Conservation (phyloP, 2,888 invertebrate genomes). For the Drosophila macrothrix region DNA sequence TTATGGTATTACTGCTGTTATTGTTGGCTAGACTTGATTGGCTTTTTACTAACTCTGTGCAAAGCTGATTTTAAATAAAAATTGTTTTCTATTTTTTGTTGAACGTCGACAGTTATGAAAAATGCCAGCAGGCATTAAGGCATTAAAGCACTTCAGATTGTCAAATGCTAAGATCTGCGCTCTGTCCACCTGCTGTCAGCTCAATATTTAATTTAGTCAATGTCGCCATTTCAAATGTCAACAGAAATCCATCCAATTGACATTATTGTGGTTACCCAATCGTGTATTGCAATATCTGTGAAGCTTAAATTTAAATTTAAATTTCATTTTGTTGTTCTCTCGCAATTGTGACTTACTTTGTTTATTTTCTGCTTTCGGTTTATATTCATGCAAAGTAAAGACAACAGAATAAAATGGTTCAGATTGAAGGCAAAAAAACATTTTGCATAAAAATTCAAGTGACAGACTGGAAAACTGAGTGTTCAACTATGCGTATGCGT, state of each 20-base stretch:
- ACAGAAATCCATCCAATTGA: constrained; percentile 20
- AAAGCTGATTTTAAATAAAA: constrained; percentile 59
- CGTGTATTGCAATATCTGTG: constrained; percentile 3
- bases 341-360: constrained; percentile 2
- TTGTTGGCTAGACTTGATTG: constrained; percentile 62
- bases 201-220: constrained; percentile 34
- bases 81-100: constrained; percentile 24
- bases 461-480: background rate
- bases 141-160: constrained; percentile 23
- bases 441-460: constrained; percentile 20
- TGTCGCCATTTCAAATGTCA: constrained; percentile 27
- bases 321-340: constrained; percentile 8
- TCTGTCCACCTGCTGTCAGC: constrained; percentile 40
- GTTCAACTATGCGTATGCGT: constrained; percentile 60
- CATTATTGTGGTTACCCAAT: constrained; percentile 13
- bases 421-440: constrained; percentile 12
- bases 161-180: constrained; percentile 53
- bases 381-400: constrained; percentile 1
- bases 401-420: constrained; percentile 28
- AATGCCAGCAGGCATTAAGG: constrained; percentile 11
- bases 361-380: background rate
- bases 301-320: constrained; percentile 23
- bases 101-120: constrained; percentile 11
- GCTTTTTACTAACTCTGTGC: constrained; percentile 30
- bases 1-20: constrained; percentile 47